Evolutionary conservation across 2,888 invertebrate genomes (phyloP).

Genomic region (Pyrrhia umbra): DNA sequence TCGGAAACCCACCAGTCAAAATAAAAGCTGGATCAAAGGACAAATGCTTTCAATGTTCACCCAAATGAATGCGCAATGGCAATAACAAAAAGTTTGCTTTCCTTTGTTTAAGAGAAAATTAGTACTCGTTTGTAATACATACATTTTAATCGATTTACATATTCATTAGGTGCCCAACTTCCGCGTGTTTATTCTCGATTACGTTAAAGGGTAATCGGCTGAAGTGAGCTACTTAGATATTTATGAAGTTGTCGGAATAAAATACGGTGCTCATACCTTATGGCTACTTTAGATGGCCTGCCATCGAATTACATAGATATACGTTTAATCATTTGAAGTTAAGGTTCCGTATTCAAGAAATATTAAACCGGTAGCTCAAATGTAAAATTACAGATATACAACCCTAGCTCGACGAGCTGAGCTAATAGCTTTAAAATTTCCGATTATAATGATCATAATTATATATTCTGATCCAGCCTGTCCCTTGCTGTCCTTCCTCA

Average conservation of each 20-base stretch:
- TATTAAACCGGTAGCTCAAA: too few relatives aligned
- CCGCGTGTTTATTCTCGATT: constrained; percentile 46
- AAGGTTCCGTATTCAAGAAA: not conserved
- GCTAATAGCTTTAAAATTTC: too few relatives aligned
- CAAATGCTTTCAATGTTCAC: constrained; percentile 9
- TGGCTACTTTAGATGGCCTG: constrained; percentile 26
- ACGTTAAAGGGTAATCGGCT: constrained; percentile 43
- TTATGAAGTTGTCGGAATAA: constrained; percentile 39
- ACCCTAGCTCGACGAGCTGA: too few relatives aligned
- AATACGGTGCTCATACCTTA: constrained; percentile 12
- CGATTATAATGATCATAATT: too few relatives aligned
- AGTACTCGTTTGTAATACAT: constrained; percentile 49
- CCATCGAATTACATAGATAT: constrained; percentile 36
- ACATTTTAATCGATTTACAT: constrained; percentile 59
- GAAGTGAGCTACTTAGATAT: constrained; percentile 44
- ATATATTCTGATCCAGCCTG: too few relatives aligned
- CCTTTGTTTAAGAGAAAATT: constrained; percentile 47
- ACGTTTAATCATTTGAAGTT: not conserved
- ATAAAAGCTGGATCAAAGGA: constrained; percentile 10
- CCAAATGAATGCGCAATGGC: constrained; percentile 8
- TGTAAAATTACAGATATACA: too few relatives aligned
- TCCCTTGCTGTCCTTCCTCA: too few relatives aligned
- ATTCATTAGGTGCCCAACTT: constrained; percentile 51
- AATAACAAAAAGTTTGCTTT: constrained; percentile 32
- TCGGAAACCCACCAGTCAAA: constrained; percentile 18